Evolutionary conservation across 2,797 vertebrate species (phyloP).

Genomic region (Peromyscus melanophrys): DNA sequence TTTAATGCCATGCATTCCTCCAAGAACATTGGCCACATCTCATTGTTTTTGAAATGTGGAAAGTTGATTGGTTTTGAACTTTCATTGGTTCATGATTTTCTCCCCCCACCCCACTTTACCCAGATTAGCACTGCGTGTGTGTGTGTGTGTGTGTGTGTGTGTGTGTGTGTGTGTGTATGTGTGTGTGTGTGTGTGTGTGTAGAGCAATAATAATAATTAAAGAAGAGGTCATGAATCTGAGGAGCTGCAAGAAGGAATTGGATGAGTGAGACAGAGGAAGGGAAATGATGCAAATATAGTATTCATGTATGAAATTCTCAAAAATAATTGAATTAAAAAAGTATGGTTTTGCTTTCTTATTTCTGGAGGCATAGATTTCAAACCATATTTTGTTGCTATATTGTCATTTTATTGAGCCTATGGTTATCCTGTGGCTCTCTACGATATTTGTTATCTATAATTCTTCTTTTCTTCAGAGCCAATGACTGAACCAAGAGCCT

Average conservation of each 20-base stretch:
- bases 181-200: background rate
- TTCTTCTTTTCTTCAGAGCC: background rate
- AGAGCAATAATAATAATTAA: background rate
- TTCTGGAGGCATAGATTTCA: slow-evolving; percentile 46
- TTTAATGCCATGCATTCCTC: slow-evolving; percentile 20
- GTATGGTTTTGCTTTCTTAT: background rate
- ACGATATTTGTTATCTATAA: slow-evolving; percentile 44
- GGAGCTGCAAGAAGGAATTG: background rate
- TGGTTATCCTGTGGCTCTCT: background rate
- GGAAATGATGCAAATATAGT: background rate
- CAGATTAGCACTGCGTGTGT: background rate
- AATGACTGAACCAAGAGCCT: background rate
- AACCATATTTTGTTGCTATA: slow-evolving; percentile 49
- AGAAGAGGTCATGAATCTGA: background rate
- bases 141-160: background rate
- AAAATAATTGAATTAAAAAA: background rate
- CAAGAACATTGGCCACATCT: slow-evolving; percentile 25
- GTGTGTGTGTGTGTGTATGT: too few relatives aligned
- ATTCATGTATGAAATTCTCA: background rate
- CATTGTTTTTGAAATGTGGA: background rate
- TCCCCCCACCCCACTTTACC: background rate
- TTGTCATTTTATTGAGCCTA: slow-evolving; percentile 6
- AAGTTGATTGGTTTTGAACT: slow-evolving; percentile 26
- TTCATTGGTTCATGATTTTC: slow-evolving; percentile 18
- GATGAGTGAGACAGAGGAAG: background rate